phyloP scores from a whole-genome alignment of 2,113 vertebrate genomes.

The Alexandromys fortis region DNA sequence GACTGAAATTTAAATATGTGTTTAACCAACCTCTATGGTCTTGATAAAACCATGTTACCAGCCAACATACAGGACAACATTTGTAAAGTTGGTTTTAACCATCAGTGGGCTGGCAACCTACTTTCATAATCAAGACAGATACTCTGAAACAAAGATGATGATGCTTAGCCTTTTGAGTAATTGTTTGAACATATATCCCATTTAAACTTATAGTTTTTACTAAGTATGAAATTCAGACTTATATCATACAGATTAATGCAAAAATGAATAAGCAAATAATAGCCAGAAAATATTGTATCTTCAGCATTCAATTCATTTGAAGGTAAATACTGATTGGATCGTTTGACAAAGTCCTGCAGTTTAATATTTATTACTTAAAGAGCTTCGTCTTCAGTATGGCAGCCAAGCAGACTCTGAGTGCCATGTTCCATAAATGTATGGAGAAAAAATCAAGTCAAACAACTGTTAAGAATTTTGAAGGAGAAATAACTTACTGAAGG shows the following conservation, averaged over 20 bases:
- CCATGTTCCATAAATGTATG: background rate
- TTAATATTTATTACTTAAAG: conserved; percentile 12
- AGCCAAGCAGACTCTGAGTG: background rate
- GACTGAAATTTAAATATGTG: conserved; percentile 64
- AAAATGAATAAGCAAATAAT: background rate
- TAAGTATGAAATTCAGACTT: conserved; percentile 50
- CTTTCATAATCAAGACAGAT: background rate
- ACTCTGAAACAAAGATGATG: conserved; percentile 30
- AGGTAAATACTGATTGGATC: conserved; percentile 43
- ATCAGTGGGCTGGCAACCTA: background rate
- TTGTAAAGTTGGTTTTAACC: background rate
- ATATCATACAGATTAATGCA: background rate
- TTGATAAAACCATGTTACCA: background rate
- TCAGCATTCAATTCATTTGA: conserved; percentile 34
- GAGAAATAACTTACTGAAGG: conserved; percentile 5
- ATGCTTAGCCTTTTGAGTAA: conserved; percentile 17
- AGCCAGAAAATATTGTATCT: conserved; percentile 10
- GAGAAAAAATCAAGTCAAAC: conserved; percentile 15
- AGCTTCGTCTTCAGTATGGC: background rate
- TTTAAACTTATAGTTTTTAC: background rate
- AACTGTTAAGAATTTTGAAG: conserved; percentile 35
- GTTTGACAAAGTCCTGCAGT: background rate
- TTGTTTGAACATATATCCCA: background rate
- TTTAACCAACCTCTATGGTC: conserved; percentile 13
- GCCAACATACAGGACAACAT: background rate